phyloP scores from a whole-genome alignment of 2,888 invertebrate species.

The Diarsia mendica region DNA sequence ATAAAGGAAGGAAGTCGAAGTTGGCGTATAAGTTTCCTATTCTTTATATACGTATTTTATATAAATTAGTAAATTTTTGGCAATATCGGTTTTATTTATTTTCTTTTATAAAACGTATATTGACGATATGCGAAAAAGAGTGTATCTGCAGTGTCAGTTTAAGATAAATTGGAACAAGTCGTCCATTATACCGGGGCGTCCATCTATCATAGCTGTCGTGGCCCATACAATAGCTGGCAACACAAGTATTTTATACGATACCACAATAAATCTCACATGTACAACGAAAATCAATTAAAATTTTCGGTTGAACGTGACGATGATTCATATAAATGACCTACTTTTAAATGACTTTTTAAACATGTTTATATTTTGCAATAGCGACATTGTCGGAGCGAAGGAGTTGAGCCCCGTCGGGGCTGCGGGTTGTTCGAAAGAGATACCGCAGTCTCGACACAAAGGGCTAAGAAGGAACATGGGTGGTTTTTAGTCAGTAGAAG shows the following conservation, averaged over 20 bases:
- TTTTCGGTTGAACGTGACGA: slow-evolving; percentile 1
- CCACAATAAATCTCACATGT: slow-evolving; percentile 49
- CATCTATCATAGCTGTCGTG: slow-evolving; percentile 76
- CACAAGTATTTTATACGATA: slow-evolving; percentile 43
- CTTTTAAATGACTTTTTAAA: neutral
- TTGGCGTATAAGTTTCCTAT: too few relatives aligned
- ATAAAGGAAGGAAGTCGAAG: too few relatives aligned
- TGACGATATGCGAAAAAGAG: slow-evolving; percentile 64
- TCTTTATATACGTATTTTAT: too few relatives aligned
- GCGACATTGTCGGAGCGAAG: too few relatives aligned
- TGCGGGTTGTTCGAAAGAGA: too few relatives aligned
- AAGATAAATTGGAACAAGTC: slow-evolving; percentile 77
- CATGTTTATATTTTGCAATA: neutral
- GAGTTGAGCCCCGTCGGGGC: too few relatives aligned
- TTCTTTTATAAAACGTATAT: neutral
- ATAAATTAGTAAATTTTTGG: too few relatives aligned
- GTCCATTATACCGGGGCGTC: slow-evolving; percentile 70
- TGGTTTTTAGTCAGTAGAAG: too few relatives aligned
- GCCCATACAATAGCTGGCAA: slow-evolving; percentile 57
- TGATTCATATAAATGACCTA: slow-evolving; percentile 3
- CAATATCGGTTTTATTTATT: too few relatives aligned
- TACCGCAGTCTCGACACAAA: too few relatives aligned
- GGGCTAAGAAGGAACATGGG: too few relatives aligned
- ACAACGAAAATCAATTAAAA: slow-evolving; percentile 61
- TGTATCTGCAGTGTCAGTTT: slow-evolving; percentile 70